Evolutionary conservation across 2,888 invertebrate species (phyloP).

Genomic region (Brassicogethes aeneus): DNA sequence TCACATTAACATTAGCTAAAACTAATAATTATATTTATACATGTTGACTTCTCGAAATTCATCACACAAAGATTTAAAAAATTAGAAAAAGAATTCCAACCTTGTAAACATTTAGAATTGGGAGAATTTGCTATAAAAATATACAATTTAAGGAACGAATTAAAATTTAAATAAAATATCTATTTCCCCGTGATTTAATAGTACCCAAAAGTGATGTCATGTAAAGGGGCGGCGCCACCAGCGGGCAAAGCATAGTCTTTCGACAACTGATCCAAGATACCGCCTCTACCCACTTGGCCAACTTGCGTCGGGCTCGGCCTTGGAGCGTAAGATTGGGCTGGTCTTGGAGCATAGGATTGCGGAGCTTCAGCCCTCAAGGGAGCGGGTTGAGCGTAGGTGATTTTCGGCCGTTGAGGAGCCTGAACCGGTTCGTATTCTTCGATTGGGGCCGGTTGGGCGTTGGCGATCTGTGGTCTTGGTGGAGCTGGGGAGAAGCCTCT

Average conservation of each 20-base stretch:
- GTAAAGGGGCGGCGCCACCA: slow-evolving; percentile 58
- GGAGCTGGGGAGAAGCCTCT: slow-evolving; percentile 28
- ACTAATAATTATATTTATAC: too few relatives aligned
- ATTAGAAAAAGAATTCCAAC: too few relatives aligned
- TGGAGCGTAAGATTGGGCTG: slow-evolving; percentile 24
- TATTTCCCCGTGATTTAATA: slow-evolving; percentile 49
- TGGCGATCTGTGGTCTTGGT: slow-evolving; percentile 18
- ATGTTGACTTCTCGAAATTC: too few relatives aligned
- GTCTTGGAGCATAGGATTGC: slow-evolving; percentile 18
- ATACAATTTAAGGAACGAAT: background rate
- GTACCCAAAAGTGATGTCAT: slow-evolving; percentile 78
- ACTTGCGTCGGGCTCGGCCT: slow-evolving; percentile 25
- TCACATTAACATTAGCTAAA: too few relatives aligned
- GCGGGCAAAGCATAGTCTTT: slow-evolving; percentile 72
- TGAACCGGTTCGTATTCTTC: slow-evolving; percentile 25
- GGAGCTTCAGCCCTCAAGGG: slow-evolving; percentile 15
- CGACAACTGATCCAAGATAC: slow-evolving; percentile 69
- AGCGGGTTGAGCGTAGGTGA: slow-evolving; percentile 28
- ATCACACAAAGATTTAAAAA: too few relatives aligned
- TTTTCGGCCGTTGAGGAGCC: slow-evolving; percentile 27
- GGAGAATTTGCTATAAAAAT: background rate
- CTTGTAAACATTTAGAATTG: background rate
- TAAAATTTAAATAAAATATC: background rate
- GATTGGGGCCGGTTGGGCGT: slow-evolving; percentile 16
- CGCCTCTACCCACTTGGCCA: slow-evolving; percentile 36